These are phyloP conservation scores for Sarcophaga caerulescens DNA, from an alignment of 2,888 invertebrate genomes.

Conservation along the genomic window DNA sequence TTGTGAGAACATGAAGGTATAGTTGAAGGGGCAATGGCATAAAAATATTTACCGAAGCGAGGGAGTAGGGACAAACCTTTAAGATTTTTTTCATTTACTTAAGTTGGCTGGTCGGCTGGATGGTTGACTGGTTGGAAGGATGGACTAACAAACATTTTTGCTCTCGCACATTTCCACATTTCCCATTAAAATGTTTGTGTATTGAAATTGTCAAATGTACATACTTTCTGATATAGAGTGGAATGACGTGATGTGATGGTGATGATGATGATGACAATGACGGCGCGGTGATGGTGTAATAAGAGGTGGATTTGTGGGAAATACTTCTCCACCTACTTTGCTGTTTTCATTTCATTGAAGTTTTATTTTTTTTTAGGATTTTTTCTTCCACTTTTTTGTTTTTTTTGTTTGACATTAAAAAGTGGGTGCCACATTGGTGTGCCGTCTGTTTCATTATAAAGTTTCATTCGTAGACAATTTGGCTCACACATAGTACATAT, in stretches of 20 bases:
- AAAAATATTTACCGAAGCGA: conserved; percentile 16
- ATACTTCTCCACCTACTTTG: neutral
- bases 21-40: neutral
- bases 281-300: neutral
- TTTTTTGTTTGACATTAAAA: conserved; percentile 49
- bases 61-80: conserved; percentile 38
- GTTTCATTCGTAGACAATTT: conserved; percentile 46
- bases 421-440: conserved; percentile 63
- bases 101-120: conserved; percentile 27
- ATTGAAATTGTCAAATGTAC: conserved; percentile 36
- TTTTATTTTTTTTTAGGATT: conserved; percentile 13
- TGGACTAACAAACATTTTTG: conserved; percentile 6
- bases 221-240: too few relatives aligned
- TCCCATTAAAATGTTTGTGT: neutral
- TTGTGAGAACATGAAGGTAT: neutral
- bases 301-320: neutral
- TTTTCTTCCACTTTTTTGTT: neutral
- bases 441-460: conserved; percentile 44
- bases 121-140: conserved; percentile 2
- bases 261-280: neutral
- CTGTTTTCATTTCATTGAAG: conserved; percentile 21
- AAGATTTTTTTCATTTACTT: conserved; percentile 62
- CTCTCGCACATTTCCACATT: conserved; percentile 13
- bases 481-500: conserved; percentile 14
- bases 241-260: neutral